Evolutionary conservation across 1,140 invertebrate species (phyloP).

Genomic region (Yoshiicerus persimilis): DNA sequence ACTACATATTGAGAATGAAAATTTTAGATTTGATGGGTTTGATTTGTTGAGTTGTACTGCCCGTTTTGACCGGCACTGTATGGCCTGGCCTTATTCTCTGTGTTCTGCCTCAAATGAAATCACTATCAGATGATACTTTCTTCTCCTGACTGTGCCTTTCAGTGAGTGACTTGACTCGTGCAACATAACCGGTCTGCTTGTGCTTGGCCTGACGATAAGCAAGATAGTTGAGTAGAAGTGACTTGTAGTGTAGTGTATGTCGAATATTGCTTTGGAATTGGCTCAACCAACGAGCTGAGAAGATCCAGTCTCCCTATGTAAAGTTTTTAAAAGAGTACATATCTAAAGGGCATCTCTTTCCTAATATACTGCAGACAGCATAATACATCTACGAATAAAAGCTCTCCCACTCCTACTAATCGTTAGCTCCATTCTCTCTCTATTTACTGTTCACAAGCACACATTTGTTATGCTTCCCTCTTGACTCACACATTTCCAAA

Average conservation of each 20-base stretch:
- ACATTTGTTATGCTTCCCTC: neutral
- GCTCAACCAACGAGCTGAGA: neutral
- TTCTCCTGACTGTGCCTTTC: neutral
- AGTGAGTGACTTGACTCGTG: neutral
- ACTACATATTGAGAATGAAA: too few relatives aligned
- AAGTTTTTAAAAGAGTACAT: neutral
- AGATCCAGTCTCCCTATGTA: neutral
- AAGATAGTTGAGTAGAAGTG: neutral
- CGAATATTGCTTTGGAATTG: neutral
- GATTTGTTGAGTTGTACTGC: neutral
- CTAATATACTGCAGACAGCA: neutral
- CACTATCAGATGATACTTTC: neutral
- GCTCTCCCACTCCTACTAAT: neutral
- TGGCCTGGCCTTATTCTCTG: neutral
- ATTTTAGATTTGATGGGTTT: neutral
- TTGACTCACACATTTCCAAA: neutral
- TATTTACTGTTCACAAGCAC: neutral
- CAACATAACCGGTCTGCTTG: neutral
- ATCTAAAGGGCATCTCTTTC: neutral
- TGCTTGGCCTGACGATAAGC: neutral
- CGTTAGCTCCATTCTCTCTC: neutral
- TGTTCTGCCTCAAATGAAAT: neutral
- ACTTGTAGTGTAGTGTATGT: neutral
- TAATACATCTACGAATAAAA: neutral
- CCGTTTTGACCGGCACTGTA: neutral